Conservation (phyloP, 2,888 invertebrate species). For the Plagiodera versicolora region DNA sequence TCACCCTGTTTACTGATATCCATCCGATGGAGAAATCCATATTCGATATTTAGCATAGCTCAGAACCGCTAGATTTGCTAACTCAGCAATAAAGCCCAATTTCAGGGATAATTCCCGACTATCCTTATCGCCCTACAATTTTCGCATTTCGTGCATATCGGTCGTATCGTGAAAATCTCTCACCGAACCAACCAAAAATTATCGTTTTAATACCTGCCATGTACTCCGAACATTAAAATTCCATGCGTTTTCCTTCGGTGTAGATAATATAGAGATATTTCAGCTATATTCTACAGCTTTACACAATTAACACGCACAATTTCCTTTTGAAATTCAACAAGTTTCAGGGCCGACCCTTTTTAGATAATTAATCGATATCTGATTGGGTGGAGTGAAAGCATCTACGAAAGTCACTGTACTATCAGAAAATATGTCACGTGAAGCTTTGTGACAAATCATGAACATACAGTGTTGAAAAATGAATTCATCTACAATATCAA, state of each 20-base stretch:
- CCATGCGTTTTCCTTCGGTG: not conserved
- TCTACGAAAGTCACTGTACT: too few relatives aligned
- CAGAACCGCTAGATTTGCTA: not conserved
- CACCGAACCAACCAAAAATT: not conserved
- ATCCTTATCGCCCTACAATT: not conserved
- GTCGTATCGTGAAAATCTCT: not conserved
- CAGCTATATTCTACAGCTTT: not conserved
- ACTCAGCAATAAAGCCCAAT: not conserved
- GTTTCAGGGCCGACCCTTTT: not conserved
- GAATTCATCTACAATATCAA: too few relatives aligned
- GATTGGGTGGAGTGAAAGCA: too few relatives aligned
- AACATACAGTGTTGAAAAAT: too few relatives aligned
- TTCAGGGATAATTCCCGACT: not conserved
- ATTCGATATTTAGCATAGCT: too few relatives aligned
- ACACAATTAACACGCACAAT: not conserved
- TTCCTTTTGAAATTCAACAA: not conserved
- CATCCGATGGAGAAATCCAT: too few relatives aligned
- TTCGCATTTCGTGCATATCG: not conserved
- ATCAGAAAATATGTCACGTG: too few relatives aligned
- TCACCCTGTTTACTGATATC: too few relatives aligned
- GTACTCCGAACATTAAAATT: not conserved
- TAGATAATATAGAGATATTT: not conserved
- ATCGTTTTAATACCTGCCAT: conserved; percentile 1
- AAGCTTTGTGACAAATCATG: too few relatives aligned
- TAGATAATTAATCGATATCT: not conserved